Percentiles rank a stretch among this genome's conserved stretches.
These are phyloP conservation scores for Spinus olivaceus DNA, from an alignment of 2,797 vertebrate genomes.

Conservation along the genomic window DNA sequence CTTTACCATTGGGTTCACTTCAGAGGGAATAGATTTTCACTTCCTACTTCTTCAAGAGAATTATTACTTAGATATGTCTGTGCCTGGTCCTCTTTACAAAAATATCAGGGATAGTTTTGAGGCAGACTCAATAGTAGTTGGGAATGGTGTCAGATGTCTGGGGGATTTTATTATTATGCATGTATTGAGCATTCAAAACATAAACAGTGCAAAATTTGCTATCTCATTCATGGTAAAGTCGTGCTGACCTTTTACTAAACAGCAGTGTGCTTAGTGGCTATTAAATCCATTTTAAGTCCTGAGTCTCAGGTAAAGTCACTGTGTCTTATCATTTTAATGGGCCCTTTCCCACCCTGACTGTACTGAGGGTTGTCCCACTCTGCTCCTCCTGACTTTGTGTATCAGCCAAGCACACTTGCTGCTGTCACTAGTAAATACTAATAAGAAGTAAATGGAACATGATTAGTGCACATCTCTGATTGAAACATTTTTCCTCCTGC, in stretches of 20 bases:
- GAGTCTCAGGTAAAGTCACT: background rate
- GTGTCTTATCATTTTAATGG: background rate
- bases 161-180: background rate
- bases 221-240: background rate
- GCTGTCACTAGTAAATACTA: background rate
- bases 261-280: background rate
- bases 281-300: background rate
- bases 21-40: background rate
- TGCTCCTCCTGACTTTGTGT: background rate
- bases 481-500: background rate
- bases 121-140: background rate
- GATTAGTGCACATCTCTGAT: fast-evolving
- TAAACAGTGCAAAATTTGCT: background rate
- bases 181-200: background rate
- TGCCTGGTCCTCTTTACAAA: background rate
- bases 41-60: background rate
- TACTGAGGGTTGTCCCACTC: background rate
- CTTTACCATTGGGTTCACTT: background rate
- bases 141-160: background rate
- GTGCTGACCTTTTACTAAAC: background rate
- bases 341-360: background rate
- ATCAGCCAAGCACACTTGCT: background rate
- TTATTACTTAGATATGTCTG: background rate
- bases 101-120: background rate
- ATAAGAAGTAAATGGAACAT: background rate